phyloP scores from a whole-genome alignment of 2,888 invertebrate species.

The Hemistola chrysoprasaria region DNA sequence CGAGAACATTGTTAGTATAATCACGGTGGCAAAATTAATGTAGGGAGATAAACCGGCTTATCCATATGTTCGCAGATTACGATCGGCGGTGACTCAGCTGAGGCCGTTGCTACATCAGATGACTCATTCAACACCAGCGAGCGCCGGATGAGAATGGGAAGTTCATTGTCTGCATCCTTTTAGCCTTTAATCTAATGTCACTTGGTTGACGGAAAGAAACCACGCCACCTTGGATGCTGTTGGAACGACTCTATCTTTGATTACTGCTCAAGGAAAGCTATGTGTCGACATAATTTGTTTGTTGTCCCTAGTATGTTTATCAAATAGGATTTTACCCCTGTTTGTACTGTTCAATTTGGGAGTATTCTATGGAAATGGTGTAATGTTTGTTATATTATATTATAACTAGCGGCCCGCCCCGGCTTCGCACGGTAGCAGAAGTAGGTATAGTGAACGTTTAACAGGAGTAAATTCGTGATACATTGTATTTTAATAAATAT shows the following conservation, averaged over 20 bases:
- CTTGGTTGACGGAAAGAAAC: conserved; percentile 13
- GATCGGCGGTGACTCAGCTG: conserved; percentile 65
- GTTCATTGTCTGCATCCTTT: conserved; percentile 66
- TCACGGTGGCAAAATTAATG: conserved; percentile 8
- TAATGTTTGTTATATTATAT: conserved; percentile 2
- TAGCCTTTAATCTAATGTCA: conserved; percentile 31
- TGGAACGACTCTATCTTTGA: conserved; percentile 4
- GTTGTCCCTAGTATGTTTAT: too few species aligned
- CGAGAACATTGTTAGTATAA: background rate
- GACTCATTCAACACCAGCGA: conserved; percentile 65
- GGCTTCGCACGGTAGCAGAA: too few species aligned
- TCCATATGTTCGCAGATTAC: conserved; percentile 52
- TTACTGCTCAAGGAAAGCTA: background rate
- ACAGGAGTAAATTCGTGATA: too few species aligned
- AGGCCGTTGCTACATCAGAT: conserved; percentile 71
- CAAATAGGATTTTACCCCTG: too few species aligned
- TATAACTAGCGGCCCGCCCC: too few species aligned
- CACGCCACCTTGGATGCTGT: conserved; percentile 3
- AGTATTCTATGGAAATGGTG: background rate
- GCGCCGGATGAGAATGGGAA: conserved; percentile 59
- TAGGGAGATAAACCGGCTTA: conserved; percentile 36
- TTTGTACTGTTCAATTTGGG: too few species aligned
- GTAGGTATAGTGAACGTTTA: too few species aligned
- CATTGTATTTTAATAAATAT: too few species aligned
- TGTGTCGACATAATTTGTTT: too few species aligned